Evolutionary conservation across 1,140 invertebrate genomes (phyloP), one percentile per base, ranked within the genome.

Genomic region (Hyles euphorbiae): DNA sequence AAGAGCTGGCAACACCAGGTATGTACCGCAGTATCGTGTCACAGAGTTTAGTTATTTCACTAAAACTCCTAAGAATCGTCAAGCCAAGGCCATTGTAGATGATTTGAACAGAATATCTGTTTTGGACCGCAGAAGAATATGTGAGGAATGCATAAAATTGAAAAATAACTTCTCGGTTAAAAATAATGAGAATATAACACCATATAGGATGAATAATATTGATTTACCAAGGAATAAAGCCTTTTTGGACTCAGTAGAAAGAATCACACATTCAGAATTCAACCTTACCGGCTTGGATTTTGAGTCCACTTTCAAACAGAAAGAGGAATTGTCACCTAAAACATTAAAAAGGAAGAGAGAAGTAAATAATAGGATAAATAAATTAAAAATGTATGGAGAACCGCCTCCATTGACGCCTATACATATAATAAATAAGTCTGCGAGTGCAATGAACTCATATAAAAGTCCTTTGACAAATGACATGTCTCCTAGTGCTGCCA

Each of bases 351-450:
- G 79, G 49, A 86, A 85, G 54, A 75, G 70, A 32, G 65, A 70
- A 53, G 64, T 86, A 0, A 76, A 83, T 34, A 73, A 78, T 58
- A 87, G 76, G 70, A 87, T 89, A 33, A 72, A 78, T 3, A 83
- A 70, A 72, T 60, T 89, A 60, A 81, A 81, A 79, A 80, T 78
- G 67, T 88, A 88, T 36, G 87, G 87, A 0, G 88, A 90, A 70
- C 85, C 88, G 7, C 87, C 88, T 2, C 80, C 81, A 10, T 70
- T 89, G 33, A 76, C 72, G 49, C 63, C 75, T 5, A 78, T 90
- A 40, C 70, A 82, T 50, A 77, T 90, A 6, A 77, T 81, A 46
- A 84, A 87, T 57, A 82, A 72, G 66, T 77, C 72, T 12, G 81
- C 62, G 65, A 70, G 72, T n/a, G 74, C 75, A 44, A 69, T 56